These are phyloP conservation scores for Epistrophe eligans DNA, from an alignment of 2,888 invertebrate genomes.

Conservation along the genomic window DNA sequence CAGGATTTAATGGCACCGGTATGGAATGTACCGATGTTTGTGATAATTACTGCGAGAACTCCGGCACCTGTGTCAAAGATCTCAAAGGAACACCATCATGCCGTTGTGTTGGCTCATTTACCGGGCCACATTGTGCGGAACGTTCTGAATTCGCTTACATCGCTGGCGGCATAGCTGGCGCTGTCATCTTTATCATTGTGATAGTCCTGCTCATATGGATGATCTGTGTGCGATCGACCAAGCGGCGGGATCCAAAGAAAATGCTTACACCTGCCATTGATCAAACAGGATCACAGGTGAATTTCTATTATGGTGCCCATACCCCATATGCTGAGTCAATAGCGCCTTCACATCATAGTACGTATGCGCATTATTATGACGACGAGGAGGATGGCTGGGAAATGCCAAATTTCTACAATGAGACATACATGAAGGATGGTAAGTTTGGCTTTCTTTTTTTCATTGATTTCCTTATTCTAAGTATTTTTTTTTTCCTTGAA, in stretches of 20 bases:
- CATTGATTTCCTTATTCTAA: neutral
- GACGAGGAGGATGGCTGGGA: conserved; percentile 99
- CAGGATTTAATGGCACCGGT: conserved; percentile 96
- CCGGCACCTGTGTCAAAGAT: conserved; percentile 94
- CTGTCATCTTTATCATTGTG: conserved; percentile 96
- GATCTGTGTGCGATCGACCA: conserved; percentile 96
- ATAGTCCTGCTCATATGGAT: conserved; percentile 97
- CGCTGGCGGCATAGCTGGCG: conserved; percentile 96
- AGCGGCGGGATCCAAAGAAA: conserved; percentile 96
- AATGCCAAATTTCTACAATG: conserved; percentile 98
- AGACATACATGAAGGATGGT: conserved; percentile 97
- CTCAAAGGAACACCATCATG: conserved; percentile 93
- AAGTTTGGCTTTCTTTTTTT: conserved; percentile 44
- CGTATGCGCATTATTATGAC: conserved; percentile 97
- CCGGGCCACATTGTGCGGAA: conserved; percentile 93
- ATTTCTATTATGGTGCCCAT: conserved; percentile 97
- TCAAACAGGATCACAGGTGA: conserved; percentile 96
- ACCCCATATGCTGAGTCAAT: conserved; percentile 98
- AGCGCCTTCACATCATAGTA: conserved; percentile 97
- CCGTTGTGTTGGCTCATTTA: conserved; percentile 95
- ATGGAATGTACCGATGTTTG: conserved; percentile 93
- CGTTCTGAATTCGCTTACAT: conserved; percentile 98
- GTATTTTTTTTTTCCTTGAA: neutral
- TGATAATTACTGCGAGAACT: conserved; percentile 93
- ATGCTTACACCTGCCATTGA: conserved; percentile 94